Conservation (phyloP, 2,888 invertebrate genomes). For the Dryocosmus kuriphilus region DNA sequence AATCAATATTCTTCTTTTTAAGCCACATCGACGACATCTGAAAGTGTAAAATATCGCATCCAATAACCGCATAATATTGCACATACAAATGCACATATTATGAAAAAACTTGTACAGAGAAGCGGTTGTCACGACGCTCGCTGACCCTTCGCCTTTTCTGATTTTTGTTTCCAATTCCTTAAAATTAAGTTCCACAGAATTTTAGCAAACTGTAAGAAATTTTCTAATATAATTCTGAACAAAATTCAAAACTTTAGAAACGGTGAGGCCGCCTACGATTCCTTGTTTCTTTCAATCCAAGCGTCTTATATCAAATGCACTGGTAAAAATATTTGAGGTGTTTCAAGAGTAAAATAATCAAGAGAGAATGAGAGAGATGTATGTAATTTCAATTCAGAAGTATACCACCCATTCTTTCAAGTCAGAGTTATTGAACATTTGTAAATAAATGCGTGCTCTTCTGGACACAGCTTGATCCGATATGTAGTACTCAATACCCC, state of each 20-base stretch:
- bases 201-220: neutral
- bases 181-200: neutral
- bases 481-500: conserved; percentile 26
- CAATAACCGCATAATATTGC: conserved; percentile 67
- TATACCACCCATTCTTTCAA: conserved; percentile 26
- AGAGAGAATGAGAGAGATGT: neutral
- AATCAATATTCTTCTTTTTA: conserved; percentile 49
- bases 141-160: neutral
- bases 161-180: neutral
- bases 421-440: conserved; percentile 12
- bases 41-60: conserved; percentile 57
- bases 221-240: neutral
- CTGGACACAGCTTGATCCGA: conserved; percentile 24
- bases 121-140: conserved; percentile 12
- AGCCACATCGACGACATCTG: conserved; percentile 43
- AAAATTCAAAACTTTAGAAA: neutral
- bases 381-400: conserved; percentile 26
- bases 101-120: conserved; percentile 25
- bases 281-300: conserved; percentile 27
- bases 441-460: conserved; percentile 36
- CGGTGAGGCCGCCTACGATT: conserved; percentile 4
- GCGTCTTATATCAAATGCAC: conserved; percentile 31
- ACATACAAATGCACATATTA: conserved; percentile 68
- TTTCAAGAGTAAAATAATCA: neutral
- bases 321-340: conserved; percentile 24